Evolutionary conservation across 2,888 invertebrate species (phyloP).

Genomic region (Acleris emargana): DNA sequence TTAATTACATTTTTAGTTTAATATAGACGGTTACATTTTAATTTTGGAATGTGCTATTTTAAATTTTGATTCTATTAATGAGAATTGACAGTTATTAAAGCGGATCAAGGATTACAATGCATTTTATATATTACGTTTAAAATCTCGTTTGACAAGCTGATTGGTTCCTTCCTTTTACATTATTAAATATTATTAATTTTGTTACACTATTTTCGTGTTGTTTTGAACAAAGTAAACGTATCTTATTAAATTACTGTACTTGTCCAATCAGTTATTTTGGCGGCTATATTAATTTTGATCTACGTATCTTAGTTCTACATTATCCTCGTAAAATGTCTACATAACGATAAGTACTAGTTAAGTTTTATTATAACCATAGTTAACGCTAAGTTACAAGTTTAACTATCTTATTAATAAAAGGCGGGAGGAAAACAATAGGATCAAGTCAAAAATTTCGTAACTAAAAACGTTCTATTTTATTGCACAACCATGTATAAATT

Average conservation of each 20-base stretch:
- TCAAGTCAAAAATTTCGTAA: conserved; percentile 35
- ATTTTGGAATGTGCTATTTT: conserved; percentile 32
- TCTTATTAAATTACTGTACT: too few relatives aligned
- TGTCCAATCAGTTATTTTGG: too few relatives aligned
- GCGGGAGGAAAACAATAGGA: conserved; percentile 19
- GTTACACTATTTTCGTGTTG: too few relatives aligned
- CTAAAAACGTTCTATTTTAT: conserved; percentile 22
- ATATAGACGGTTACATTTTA: conserved; percentile 26
- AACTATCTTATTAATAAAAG: conserved; percentile 24
- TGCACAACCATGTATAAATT: conserved; percentile 37
- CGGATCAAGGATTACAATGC: conserved; percentile 14
- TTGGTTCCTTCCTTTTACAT: conserved; percentile 12
- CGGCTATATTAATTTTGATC: too few relatives aligned
- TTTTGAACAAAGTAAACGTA: too few relatives aligned
- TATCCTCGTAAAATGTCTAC: too few relatives aligned
- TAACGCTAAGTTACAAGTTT: conserved; percentile 28
- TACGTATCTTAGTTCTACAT: too few relatives aligned
- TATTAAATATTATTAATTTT: neutral
- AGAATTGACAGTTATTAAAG: conserved; percentile 35
- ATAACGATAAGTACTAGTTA: neutral
- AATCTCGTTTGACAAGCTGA: conserved; percentile 16
- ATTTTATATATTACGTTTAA: conserved; percentile 3
- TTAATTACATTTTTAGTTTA: conserved; percentile 33
- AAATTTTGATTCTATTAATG: conserved; percentile 32
- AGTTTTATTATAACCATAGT: conserved; percentile 21